phyloP scores from a whole-genome alignment of 2,797 vertebrate genomes.

The Lepus oiostolus region DNA sequence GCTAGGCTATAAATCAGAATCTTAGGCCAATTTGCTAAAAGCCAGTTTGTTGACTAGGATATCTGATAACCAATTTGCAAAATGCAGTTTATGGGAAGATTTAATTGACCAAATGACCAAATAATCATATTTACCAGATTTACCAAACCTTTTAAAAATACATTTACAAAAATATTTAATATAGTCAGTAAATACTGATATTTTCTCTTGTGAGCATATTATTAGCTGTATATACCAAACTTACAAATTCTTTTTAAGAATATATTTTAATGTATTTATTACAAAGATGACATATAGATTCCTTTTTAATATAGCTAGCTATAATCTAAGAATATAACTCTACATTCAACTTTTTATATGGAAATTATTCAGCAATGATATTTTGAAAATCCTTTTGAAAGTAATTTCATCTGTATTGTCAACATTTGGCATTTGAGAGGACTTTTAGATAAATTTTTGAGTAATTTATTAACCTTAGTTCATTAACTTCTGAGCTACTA shows the following conservation, averaged over 20 bases:
- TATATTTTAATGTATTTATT: constrained; percentile 2
- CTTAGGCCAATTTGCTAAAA: background rate
- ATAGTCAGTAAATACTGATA: background rate
- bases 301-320: background rate
- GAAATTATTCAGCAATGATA: constrained; percentile 7
- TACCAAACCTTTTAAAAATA: background rate
- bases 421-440: background rate
- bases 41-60: background rate
- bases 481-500: background rate
- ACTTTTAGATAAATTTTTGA: constrained; percentile 24
- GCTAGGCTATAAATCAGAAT: background rate
- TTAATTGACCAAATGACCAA: background rate
- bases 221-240: background rate
- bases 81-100: background rate
- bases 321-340: constrained; percentile 15
- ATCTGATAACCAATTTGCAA: background rate
- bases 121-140: background rate
- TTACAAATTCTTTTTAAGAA: background rate
- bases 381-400: constrained; percentile 56
- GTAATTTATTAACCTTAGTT: background rate
- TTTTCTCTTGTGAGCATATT: background rate
- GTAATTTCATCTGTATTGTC: background rate
- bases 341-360: constrained; percentile 32
- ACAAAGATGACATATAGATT: background rate
- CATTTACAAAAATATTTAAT: background rate